These are phyloP conservation scores for Lepus timidus DNA, from an alignment of 2,113 vertebrate species.

Conservation along the genomic window DNA sequence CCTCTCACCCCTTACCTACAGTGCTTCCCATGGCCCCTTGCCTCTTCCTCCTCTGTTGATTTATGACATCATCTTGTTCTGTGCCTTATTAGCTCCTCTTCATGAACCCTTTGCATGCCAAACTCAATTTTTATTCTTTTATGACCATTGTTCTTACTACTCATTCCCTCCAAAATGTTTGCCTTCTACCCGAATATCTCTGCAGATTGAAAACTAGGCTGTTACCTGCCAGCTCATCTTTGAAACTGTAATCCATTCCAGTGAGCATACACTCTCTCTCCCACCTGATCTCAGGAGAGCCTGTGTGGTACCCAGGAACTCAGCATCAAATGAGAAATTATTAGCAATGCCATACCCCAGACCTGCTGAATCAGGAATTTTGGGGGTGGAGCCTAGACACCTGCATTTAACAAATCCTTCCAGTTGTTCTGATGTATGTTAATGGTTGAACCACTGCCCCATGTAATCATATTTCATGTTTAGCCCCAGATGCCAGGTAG, in stretches of 20 bases:
- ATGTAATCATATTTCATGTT: rapidly evolving
- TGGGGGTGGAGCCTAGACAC: background rate
- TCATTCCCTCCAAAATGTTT: background rate
- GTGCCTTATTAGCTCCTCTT: background rate
- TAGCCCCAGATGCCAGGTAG: background rate
- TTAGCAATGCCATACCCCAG: background rate
- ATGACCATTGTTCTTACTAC: background rate
- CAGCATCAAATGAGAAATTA: background rate
- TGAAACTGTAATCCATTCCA: background rate
- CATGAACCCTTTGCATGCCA: background rate
- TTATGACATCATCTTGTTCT: background rate
- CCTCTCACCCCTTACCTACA: background rate
- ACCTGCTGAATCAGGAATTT: background rate
- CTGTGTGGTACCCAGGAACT: background rate
- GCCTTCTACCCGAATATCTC: background rate
- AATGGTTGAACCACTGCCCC: background rate
- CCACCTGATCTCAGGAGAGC: background rate
- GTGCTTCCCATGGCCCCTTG: background rate
- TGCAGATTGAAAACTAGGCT: background rate
- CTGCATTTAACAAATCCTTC: background rate
- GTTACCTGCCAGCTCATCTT: background rate
- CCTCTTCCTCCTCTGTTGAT: background rate
- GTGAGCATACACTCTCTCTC: background rate
- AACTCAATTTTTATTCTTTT: background rate
- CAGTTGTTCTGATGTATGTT: background rate